Evolutionary conservation across 1,140 invertebrate species (phyloP).

Genomic region (Megalopta genalis): DNA sequence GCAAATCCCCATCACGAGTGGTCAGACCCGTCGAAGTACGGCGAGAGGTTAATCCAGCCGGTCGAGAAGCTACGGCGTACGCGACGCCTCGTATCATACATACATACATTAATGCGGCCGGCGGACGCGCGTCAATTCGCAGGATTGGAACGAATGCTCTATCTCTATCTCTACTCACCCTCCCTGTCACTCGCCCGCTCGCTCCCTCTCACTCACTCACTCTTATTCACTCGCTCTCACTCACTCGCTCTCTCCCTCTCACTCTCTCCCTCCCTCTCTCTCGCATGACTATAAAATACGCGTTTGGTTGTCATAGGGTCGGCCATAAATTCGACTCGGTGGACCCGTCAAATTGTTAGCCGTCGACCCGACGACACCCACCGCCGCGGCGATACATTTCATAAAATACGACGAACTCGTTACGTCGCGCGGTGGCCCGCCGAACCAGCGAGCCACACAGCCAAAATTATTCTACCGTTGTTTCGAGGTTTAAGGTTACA

Average conservation of each 20-base stretch:
- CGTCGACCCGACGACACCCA: neutral
- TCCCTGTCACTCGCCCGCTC: too few species aligned
- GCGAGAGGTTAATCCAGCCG: neutral
- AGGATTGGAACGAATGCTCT: neutral
- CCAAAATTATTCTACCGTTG: too few species aligned
- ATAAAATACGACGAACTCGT: conserved; percentile 23
- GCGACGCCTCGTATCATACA: too few species aligned
- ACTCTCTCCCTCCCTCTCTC: neutral
- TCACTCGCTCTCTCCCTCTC: too few species aligned
- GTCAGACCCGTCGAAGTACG: too few species aligned
- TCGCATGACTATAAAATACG: conserved; percentile 10
- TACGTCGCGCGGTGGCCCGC: neutral
- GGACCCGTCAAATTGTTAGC: conserved; percentile 25
- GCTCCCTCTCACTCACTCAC: too few species aligned
- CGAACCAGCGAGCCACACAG: too few species aligned
- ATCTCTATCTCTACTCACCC: too few species aligned
- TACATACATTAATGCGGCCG: neutral
- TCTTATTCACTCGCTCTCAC: too few species aligned
- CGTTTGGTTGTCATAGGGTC: conserved; percentile 18
- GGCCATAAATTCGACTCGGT: conserved; percentile 18
- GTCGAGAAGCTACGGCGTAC: neutral
- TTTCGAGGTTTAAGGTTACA: too few species aligned
- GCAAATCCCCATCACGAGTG: too few species aligned
- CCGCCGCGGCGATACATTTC: conserved; percentile 3
- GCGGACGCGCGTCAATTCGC: neutral